A percentile compares a stretch with the other conserved stretches of the same genome.
These are phyloP conservation scores for Drosophila sturtevanti DNA, from an alignment of 1,140 invertebrate species.

Conservation along the genomic window DNA sequence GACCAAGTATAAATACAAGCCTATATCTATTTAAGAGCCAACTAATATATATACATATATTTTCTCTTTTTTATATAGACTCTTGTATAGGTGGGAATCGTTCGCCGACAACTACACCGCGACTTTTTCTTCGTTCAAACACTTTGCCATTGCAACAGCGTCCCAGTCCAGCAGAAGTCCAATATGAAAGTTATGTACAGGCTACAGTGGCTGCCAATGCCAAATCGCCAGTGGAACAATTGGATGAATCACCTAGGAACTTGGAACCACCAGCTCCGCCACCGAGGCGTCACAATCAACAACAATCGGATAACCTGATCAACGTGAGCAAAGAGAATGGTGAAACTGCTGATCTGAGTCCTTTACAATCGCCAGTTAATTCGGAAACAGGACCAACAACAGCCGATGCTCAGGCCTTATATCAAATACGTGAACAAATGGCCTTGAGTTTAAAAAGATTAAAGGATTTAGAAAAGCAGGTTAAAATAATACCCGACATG, in stretches of 20 bases:
- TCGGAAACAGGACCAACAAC: conserved; percentile 50
- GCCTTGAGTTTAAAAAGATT: conserved; percentile 90
- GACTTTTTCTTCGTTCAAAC: conserved; percentile 63
- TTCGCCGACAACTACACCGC: conserved; percentile 58
- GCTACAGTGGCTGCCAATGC: conserved; percentile 79
- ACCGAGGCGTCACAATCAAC: conserved; percentile 61
- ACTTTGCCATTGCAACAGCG: conserved; percentile 71
- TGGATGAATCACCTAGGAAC: conserved; percentile 30
- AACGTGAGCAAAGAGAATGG: conserved; percentile 36
- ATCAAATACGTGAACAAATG: conserved; percentile 84
- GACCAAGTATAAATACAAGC: not conserved
- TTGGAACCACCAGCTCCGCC: conserved; percentile 59
- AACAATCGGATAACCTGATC: conserved; percentile 29
- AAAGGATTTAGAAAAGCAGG: conserved; percentile 92
- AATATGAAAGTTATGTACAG: conserved; percentile 79
- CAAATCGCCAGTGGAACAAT: conserved; percentile 76
- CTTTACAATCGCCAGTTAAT: conserved; percentile 52
- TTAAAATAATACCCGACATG: conserved; percentile 91
- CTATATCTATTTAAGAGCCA: not conserved
- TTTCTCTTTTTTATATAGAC: conserved; percentile 39
- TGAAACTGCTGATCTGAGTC: conserved; percentile 20
- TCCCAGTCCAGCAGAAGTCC: conserved; percentile 72
- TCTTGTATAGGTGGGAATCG: conserved; percentile 76
- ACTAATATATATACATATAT: not conserved
- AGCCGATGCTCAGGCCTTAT: conserved; percentile 70